Evolutionary conservation across 2,888 invertebrate species (phyloP), one percentile per base, ranked within the genome.

Genomic region (Euphydryas editha): DNA sequence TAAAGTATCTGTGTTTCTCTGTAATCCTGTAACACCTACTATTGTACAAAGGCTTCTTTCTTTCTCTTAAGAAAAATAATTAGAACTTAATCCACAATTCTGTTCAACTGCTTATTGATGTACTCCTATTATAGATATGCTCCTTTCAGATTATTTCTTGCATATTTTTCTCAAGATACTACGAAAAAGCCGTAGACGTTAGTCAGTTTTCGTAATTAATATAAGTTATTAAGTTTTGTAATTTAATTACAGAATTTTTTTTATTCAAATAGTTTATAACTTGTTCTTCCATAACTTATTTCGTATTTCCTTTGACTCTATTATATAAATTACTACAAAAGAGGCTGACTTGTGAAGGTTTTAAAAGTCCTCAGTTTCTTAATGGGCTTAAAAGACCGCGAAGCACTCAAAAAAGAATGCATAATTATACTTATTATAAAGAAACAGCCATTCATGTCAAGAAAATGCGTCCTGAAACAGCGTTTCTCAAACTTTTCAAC

Each of bases 371-470:
- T 59, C 49, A 59, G 62, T 51, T 70, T 67, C 61, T 51, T 59
- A 62, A 70, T 65, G 67, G 65, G 57, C 57, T 70, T 69, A 56
- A 65, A 70, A 70, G 65, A 62, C 62, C 70, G 56, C 60, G 49
- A 63, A 67, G 56, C 59, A 51, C 67, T 65, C 30, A 37, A 67
- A 59, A 59, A 65, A 62, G 59, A 65, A 65, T 65, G 70, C 67
- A 64, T 67, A 67, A 69, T 70, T 67, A 62, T 62, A 70, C 67
- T 67, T 67, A 67, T 67, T 62, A 70, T 70, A 67, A 67, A 67
- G 62, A 66, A 65, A 65, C 56, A 37, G 39, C 62, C 55, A 57
- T 70, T 70, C 59, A 67, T 42, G 54, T 54, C 36, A 39, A 54
- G 58, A 62, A 62, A 64, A 55, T 55, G 55, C 61, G 46, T 59